Percentiles rank a stretch among this genome's conserved stretches.
Conservation (phyloP, 2,888 invertebrate species). For the Octonoba sinensis region DNA sequence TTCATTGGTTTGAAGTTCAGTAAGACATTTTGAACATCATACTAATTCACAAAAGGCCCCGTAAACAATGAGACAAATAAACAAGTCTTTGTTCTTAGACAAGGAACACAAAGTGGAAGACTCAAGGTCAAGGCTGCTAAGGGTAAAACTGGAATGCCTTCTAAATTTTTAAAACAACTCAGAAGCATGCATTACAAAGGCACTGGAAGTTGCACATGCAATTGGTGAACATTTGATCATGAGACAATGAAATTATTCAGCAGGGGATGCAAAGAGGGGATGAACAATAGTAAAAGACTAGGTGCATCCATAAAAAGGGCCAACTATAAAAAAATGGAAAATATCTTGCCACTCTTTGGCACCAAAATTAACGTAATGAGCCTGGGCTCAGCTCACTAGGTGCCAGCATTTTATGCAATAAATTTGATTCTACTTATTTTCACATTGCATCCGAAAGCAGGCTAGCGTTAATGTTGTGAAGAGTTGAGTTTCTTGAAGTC, state of each 20-base stretch:
- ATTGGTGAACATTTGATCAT: constrained; percentile 62
- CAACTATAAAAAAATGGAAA: constrained; percentile 41
- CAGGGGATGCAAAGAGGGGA: constrained; percentile 45
- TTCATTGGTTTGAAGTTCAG: constrained; percentile 49
- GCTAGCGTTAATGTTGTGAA: constrained; percentile 32
- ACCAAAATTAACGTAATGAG: constrained; percentile 55
- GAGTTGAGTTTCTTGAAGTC: constrained; percentile 35
- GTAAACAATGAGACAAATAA: constrained; percentile 63
- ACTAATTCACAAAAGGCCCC: constrained; percentile 62
- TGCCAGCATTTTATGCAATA: constrained; percentile 55
- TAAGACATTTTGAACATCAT: constrained; percentile 52
- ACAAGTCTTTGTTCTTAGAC: constrained; percentile 62
- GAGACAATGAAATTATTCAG: constrained; percentile 51
- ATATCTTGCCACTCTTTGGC: constrained; percentile 59
- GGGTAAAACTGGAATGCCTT: constrained; percentile 63
- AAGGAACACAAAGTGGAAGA: constrained; percentile 64
- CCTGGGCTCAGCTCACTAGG: constrained; percentile 50
- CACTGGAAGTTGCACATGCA: constrained; percentile 64
- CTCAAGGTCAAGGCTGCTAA: constrained; percentile 64
- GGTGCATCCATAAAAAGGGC: constrained; percentile 60
- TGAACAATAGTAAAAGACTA: constrained; percentile 59
- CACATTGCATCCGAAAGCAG: constrained; percentile 53
- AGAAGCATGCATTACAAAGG: constrained; percentile 64
- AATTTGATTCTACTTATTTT: constrained; percentile 56
- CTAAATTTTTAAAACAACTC: constrained; percentile 63